Conservation (phyloP, 2,797 vertebrate genomes). For the Lepidocolaptes lacrymiger region DNA sequence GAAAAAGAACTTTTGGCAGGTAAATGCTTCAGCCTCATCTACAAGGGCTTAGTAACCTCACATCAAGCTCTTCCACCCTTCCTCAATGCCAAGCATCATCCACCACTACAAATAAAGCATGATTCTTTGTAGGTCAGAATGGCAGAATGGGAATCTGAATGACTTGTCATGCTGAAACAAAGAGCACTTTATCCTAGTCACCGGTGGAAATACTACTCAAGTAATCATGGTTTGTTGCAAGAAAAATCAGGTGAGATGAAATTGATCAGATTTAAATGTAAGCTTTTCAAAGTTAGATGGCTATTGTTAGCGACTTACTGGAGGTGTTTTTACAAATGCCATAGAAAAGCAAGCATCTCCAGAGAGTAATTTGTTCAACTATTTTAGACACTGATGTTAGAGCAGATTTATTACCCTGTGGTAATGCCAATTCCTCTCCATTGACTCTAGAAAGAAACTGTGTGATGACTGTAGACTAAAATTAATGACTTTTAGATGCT, state of each 20-base stretch:
- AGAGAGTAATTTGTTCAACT: constrained; percentile 11
- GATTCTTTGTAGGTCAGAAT: neutral
- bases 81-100: neutral
- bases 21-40: neutral
- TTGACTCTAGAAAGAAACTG: neutral
- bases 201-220: neutral
- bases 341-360: neutral
- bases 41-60: neutral
- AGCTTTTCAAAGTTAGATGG: constrained; percentile 29
- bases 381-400: neutral
- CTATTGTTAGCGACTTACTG: neutral
- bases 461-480: neutral
- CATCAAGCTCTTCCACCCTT: neutral
- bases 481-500: neutral
- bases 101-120: constrained; percentile 1
- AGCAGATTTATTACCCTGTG: neutral
- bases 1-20: constrained; percentile 3
- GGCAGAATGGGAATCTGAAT: neutral
- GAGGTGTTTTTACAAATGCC: neutral
- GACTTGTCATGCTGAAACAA: constrained; percentile 37
- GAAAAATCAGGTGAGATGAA: constrained; percentile 14
- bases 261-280: constrained; percentile 17
- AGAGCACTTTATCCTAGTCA: neutral
- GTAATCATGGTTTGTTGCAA: constrained; percentile 6
- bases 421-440: neutral